Evolutionary conservation across 2,797 vertebrate species (phyloP).

Genomic region (Psittacula derbiana): DNA sequence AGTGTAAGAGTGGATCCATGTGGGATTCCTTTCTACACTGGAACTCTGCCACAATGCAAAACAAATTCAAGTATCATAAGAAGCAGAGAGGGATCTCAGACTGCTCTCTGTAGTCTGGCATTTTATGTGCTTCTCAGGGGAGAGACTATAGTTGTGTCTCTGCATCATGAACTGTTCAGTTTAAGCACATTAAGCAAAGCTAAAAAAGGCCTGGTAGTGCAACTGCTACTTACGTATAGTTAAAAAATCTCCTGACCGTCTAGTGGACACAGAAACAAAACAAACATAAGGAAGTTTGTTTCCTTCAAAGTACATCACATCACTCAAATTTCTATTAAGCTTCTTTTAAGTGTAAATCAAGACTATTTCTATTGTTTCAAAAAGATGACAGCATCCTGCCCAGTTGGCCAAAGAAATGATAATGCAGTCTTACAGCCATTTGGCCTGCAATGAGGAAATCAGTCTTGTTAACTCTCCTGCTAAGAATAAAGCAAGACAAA

Average conservation of each 20-base stretch:
- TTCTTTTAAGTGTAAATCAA: neutral
- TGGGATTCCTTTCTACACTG: neutral
- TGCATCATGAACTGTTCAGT: neutral
- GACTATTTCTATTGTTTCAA: neutral
- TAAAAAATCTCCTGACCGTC: neutral
- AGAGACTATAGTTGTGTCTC: neutral
- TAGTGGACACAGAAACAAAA: neutral
- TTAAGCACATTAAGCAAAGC: neutral
- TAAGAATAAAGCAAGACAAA: neutral
- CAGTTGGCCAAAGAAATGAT: neutral
- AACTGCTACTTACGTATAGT: neutral
- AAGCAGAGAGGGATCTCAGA: neutral
- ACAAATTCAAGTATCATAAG: neutral
- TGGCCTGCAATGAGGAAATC: neutral
- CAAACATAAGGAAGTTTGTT: neutral
- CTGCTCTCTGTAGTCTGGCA: neutral
- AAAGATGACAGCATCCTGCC: neutral
- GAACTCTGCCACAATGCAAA: neutral
- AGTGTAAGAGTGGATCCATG: neutral
- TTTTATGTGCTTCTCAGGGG: neutral
- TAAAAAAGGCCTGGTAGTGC: neutral
- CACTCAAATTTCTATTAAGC: neutral
- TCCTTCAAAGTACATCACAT: neutral
- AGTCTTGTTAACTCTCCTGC: neutral
- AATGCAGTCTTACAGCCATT: neutral